Conservation (phyloP, 2,888 invertebrate species). For the Mantis religiosa region DNA sequence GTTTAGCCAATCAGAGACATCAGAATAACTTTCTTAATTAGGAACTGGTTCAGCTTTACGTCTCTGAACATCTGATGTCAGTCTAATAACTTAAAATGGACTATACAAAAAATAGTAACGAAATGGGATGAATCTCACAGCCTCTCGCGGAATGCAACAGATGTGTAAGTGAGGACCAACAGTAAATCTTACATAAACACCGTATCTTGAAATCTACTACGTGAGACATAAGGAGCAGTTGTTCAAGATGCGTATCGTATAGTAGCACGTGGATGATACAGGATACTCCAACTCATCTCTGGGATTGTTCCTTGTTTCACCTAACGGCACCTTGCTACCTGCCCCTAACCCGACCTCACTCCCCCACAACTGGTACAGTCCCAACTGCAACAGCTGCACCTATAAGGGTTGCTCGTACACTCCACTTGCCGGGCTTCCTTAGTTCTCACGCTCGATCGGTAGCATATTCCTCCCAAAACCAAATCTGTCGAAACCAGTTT, state of each 20-base stretch:
- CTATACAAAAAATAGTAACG: too few relatives aligned
- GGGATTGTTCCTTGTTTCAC: background rate
- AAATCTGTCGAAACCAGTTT: background rate
- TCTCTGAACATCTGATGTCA: too few relatives aligned
- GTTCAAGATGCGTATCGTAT: background rate
- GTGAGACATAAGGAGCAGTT: too few relatives aligned
- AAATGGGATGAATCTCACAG: too few relatives aligned
- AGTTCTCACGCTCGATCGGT: background rate
- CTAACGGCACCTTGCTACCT: background rate
- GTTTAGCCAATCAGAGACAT: too few relatives aligned
- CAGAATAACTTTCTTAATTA: too few relatives aligned
- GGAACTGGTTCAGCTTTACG: too few relatives aligned
- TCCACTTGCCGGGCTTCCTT: background rate
- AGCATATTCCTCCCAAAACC: background rate
- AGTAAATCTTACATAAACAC: too few relatives aligned
- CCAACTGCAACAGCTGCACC: background rate
- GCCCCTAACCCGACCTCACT: background rate
- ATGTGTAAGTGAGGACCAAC: too few relatives aligned
- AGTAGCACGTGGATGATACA: background rate
- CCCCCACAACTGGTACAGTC: background rate
- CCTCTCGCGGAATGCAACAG: too few relatives aligned
- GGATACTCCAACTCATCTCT: background rate
- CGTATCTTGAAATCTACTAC: too few relatives aligned
- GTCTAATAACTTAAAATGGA: too few relatives aligned
- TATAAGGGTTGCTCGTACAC: background rate